phyloP scores from a whole-genome alignment of 2,888 invertebrate genomes.

The Agrochola lychnidis region DNA sequence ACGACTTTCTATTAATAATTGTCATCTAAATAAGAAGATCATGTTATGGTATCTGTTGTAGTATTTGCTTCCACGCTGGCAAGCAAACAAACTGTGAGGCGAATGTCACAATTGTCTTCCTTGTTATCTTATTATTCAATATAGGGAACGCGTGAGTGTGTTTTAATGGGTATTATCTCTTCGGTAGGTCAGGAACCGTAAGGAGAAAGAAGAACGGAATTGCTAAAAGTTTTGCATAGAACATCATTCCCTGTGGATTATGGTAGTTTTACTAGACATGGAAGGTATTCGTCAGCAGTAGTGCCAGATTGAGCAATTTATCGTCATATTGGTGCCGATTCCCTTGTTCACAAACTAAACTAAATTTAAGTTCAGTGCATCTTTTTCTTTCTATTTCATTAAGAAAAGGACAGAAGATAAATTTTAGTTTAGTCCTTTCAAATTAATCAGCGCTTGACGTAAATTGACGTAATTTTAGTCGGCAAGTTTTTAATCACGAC shows the following conservation, averaged over 20 bases:
- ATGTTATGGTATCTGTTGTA: constrained; percentile 37
- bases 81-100: constrained; percentile 52
- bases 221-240: no score
- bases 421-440: no score
- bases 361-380: no score
- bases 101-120: constrained; percentile 52
- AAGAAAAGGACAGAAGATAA: no score
- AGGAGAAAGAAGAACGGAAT: neutral
- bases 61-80: constrained; percentile 63
- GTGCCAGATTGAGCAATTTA: neutral
- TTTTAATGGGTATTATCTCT: constrained; percentile 29
- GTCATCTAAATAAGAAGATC: constrained; percentile 53
- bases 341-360: no score
- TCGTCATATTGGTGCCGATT: no score
- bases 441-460: no score
- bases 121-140: constrained; percentile 53
- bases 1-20: constrained; percentile 33
- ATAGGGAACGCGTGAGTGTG: constrained; percentile 15
- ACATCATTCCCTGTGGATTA: no score
- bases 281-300: no score
- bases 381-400: no score
- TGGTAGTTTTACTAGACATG: neutral
- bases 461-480: no score
- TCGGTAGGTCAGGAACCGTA: constrained; percentile 3
- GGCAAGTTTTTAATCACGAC: no score